Evolutionary conservation across 2,113 vertebrate genomes (phyloP).

Genomic region (Mormyrus lacerda): DNA sequence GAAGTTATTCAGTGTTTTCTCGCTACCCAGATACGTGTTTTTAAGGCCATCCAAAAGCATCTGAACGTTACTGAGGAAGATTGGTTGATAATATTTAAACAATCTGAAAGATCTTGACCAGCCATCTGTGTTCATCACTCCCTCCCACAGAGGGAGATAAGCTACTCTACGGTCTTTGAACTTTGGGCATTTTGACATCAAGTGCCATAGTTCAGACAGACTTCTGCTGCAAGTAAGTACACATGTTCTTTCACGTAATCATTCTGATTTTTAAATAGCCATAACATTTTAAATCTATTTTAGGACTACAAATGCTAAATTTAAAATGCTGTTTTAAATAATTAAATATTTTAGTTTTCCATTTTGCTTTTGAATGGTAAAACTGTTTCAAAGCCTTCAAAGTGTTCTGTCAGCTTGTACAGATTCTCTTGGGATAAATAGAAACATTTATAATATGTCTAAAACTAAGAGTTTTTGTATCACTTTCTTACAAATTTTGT

Average conservation of each 20-base stretch:
- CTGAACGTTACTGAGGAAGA: neutral
- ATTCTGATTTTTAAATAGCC: neutral
- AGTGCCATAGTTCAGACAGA: slow-evolving; percentile 6
- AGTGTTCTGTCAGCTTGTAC: neutral
- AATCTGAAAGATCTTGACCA: neutral
- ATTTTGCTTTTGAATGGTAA: neutral
- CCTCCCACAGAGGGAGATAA: slow-evolving; percentile 3
- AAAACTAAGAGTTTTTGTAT: neutral
- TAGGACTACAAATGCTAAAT: neutral
- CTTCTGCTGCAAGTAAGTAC: neutral
- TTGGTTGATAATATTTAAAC: neutral
- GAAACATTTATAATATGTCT: neutral
- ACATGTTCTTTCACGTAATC: neutral
- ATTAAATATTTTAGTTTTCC: neutral
- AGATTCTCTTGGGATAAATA: neutral
- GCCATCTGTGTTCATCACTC: neutral
- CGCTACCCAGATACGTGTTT: neutral
- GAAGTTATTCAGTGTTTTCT: neutral
- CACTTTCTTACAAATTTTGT: neutral
- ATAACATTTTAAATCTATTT: neutral
- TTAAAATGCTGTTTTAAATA: neutral
- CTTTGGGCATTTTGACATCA: neutral
- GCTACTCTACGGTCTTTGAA: neutral
- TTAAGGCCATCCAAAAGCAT: neutral
- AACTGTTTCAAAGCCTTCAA: neutral